Base-by-base conservation (phyloP, 2,113 vertebrate species). In the Tachysurus fulvidraco region DNA sequence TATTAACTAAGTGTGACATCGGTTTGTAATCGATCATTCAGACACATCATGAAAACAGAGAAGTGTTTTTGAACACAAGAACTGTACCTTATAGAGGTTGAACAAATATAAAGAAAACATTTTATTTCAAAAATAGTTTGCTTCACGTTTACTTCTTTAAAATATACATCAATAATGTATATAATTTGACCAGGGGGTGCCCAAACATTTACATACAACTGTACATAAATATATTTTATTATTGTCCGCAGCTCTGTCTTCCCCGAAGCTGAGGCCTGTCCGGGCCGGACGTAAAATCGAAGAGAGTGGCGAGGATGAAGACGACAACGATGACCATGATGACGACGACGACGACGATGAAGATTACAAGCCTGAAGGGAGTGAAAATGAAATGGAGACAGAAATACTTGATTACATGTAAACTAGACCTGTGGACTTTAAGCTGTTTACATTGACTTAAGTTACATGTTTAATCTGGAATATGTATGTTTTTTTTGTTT, bases 311-410 rank as follows among this genome's bases (percentile, higher is more conserved):
- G 85, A 86, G 23, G 89, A 92, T 0, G 90, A 93, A 4, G 91
- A 92, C 1, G 44, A 76, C 0, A 95, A 96, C 3, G 90, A 97
- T 1, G 95, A 96, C 10, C 1, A n/a, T 0, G 95, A 96, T 1
- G 96, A 97, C 0, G 95, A 95, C 0, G 97, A 97, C 0, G 95
- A 97, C 0, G 96, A 96, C 0, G 96, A 97, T 0, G 97, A 98
- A 5, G 97, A 97, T 0, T 98, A 96, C 92, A 97, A 96, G 88
- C 95, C 96, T 0, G 98, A 98, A 6, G 97, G 96, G 74, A 99
- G 98, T 16, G 98, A 99, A 90, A 99, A 99, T 19, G 98, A 99
- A 93, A 99, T 99, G 98, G 98, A 98, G 93, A 98, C 97, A 0
- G 98, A 99, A 92, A 97, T 99, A 30, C 92, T 98, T 65, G 97